Conservation (phyloP, 2,113 vertebrate genomes). For the Chelonoidis abingdonii region DNA sequence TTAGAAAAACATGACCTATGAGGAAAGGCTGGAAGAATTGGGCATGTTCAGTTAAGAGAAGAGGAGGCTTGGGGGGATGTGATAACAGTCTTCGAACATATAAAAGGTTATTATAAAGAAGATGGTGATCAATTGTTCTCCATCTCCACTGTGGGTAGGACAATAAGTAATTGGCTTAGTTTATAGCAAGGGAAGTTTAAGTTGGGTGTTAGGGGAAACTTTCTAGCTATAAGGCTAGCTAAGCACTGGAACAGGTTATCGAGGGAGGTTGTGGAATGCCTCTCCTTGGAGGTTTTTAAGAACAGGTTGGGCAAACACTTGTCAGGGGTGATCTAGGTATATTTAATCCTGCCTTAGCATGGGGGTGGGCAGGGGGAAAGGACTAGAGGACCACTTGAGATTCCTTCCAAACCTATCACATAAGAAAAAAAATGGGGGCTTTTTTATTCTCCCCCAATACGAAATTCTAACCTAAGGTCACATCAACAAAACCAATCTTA, state of each 20-base stretch:
- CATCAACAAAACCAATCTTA: not conserved
- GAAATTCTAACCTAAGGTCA: not conserved
- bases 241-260: not conserved
- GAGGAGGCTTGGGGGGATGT: not conserved
- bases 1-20: not conserved
- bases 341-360: not conserved
- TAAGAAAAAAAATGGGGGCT: not conserved
- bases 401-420: not conserved
- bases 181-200: not conserved
- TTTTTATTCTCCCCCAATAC: not conserved
- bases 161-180: not conserved
- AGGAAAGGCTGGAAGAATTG: not conserved
- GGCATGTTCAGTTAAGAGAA: not conserved
- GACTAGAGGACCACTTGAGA: not conserved
- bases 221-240: not conserved
- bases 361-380: not conserved
- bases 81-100: not conserved
- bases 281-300: not conserved
- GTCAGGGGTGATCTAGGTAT: not conserved
- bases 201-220: not conserved
- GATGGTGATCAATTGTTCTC: not conserved
- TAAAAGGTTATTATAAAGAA: not conserved
- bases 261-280: not conserved
- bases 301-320: not conserved
- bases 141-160: not conserved